phyloP scores from a whole-genome alignment of 2,888 invertebrate genomes.

The Eretmocerus hayati region DNA sequence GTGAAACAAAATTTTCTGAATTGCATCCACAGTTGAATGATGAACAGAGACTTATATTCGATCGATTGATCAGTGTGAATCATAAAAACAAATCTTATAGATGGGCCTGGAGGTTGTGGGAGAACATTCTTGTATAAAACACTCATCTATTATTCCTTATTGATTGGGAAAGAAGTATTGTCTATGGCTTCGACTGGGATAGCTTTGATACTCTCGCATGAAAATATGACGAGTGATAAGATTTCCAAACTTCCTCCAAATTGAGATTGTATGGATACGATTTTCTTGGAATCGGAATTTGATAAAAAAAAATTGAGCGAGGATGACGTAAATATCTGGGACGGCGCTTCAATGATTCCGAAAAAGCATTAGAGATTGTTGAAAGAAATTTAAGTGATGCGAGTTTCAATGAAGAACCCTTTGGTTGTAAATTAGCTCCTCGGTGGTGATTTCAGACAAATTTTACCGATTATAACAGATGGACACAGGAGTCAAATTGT shows the following conservation, averaged over 20 bases:
- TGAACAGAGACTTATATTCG: background rate
- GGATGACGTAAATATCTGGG: background rate
- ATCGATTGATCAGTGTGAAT: background rate
- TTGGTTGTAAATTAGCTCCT: background rate
- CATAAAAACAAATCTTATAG: background rate
- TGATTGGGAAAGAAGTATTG: background rate
- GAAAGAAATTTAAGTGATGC: too few relatives aligned
- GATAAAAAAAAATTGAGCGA: background rate
- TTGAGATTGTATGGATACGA: background rate
- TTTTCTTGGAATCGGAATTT: background rate
- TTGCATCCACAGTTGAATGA: background rate
- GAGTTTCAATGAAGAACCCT: background rate
- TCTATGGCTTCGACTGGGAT: too few relatives aligned
- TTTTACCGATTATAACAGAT: background rate
- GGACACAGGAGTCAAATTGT: background rate
- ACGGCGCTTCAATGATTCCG: too few relatives aligned
- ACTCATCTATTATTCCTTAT: too few relatives aligned
- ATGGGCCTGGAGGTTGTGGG: too few relatives aligned
- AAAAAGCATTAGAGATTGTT: background rate
- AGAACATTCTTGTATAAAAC: too few relatives aligned
- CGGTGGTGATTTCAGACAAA: background rate
- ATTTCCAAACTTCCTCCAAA: background rate
- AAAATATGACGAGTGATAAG: background rate
- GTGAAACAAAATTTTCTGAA: too few relatives aligned
- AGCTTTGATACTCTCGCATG: too few relatives aligned